Evolutionary conservation across 2,888 invertebrate species (phyloP).

Genomic region (Pachliopta kotzebuea): DNA sequence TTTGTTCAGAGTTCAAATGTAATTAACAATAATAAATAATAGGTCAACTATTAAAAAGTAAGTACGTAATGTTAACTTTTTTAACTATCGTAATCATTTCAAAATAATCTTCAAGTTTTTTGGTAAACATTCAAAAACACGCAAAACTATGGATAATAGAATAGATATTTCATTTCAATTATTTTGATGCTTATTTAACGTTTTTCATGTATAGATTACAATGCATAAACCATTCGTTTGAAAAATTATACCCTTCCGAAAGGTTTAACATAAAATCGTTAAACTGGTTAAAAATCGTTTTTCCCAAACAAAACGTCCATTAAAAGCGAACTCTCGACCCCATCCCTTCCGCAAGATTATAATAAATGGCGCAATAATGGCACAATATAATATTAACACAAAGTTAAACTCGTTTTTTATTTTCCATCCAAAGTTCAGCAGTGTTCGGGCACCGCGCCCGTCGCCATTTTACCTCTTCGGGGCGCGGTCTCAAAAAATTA

Average conservation of each 20-base stretch:
- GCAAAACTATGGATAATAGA: too few relatives aligned
- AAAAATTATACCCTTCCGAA: constrained; percentile 61
- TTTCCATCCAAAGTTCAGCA: constrained; percentile 69
- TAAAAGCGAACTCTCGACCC: constrained; percentile 72
- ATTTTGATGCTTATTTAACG: background rate
- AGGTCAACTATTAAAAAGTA: constrained; percentile 35
- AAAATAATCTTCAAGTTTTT: too few relatives aligned
- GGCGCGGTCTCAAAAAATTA: constrained; percentile 66
- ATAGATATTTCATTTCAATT: too few relatives aligned
- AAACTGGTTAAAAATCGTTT: constrained; percentile 63
- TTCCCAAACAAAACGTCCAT: constrained; percentile 78
- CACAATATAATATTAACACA: constrained; percentile 80
- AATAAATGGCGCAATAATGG: constrained; percentile 80
- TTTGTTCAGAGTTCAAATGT: constrained; percentile 56
- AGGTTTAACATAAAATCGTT: constrained; percentile 63
- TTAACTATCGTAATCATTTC: background rate
- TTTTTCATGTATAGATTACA: constrained; percentile 20
- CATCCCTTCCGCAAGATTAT: constrained; percentile 75
- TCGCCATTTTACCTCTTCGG: constrained; percentile 62
- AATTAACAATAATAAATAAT: constrained; percentile 39
- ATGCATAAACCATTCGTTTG: constrained; percentile 47
- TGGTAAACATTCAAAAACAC: too few relatives aligned
- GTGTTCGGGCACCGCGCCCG: constrained; percentile 54
- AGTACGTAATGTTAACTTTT: background rate
- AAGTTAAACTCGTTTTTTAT: constrained; percentile 79